Conservation (phyloP, 2,888 invertebrate species). For the Troides aeacus region DNA sequence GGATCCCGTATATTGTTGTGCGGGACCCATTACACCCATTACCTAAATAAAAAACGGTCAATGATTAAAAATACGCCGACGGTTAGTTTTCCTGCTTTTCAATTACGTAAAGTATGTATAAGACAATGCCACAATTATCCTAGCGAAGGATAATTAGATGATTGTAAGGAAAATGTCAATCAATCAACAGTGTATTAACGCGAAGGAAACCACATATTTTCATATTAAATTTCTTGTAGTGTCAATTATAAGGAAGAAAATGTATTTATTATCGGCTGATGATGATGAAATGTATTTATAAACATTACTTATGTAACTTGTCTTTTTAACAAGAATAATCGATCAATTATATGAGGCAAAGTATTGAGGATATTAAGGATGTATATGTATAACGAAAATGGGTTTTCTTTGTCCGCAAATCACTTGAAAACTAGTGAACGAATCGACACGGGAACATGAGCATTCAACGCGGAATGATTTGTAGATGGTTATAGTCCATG, state of each 20-base stretch:
- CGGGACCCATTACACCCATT: too few species aligned
- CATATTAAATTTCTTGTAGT: constrained; percentile 1
- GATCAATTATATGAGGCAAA: not conserved
- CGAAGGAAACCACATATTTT: not conserved
- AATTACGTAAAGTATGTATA: constrained; percentile 11
- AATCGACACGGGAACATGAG: too few species aligned
- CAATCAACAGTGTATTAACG: not conserved
- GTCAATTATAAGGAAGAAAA: constrained; percentile 6
- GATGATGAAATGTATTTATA: not conserved
- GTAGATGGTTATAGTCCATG: too few species aligned
- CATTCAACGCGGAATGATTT: too few species aligned
- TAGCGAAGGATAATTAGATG: constrained; percentile 11
- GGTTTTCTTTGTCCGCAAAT: too few species aligned
- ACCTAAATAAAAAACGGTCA: too few species aligned
- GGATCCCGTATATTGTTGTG: too few species aligned
- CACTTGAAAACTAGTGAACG: too few species aligned
- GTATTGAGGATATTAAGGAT: not conserved
- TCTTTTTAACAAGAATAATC: not conserved
- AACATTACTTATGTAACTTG: not conserved
- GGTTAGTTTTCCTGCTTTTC: not conserved
- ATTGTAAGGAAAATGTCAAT: constrained; percentile 11
- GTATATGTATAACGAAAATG: too few species aligned
- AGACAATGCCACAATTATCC: constrained; percentile 13
- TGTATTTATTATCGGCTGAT: not conserved
- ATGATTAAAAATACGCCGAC: not conserved